Conservation (phyloP, 2,888 invertebrate genomes). For the Branchellion lobata region DNA sequence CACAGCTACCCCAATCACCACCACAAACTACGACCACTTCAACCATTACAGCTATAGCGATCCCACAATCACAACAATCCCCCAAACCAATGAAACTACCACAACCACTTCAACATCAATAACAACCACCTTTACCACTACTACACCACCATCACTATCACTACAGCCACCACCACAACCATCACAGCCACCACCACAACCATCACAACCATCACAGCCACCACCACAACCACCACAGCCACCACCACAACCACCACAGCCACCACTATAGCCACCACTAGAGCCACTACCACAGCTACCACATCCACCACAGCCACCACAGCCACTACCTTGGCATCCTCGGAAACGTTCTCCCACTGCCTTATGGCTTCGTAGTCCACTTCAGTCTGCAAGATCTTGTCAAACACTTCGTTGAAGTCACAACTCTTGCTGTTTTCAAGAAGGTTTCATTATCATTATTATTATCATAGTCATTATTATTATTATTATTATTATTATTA, state of each 20-base stretch:
- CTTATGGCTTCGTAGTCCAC: conserved; percentile 86
- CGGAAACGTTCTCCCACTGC: conserved; percentile 88
- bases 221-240: not conserved
- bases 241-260: not conserved
- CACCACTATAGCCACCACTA: not conserved
- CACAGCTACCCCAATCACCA: too few relatives aligned
- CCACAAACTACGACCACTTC: too few relatives aligned
- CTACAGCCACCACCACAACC: too few relatives aligned
- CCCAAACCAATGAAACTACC: too few relatives aligned
- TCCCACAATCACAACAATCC: too few relatives aligned
- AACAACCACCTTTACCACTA: not conserved
- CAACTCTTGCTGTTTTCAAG: conserved; percentile 74
- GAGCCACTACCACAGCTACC: not conserved
- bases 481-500: not conserved
- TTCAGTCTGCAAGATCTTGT: conserved; percentile 86
- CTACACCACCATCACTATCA: too few relatives aligned
- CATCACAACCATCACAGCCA: not conserved
- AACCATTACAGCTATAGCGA: too few relatives aligned
- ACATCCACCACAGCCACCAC: too few relatives aligned
- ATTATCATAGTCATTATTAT: too few relatives aligned
- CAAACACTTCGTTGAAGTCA: conserved; percentile 94
- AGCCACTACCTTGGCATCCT: conserved; percentile 59
- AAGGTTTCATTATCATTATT: not conserved
- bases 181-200: not conserved
- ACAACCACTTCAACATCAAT: too few relatives aligned